These are phyloP conservation scores for Papilio aristodemus DNA, from an alignment of 1,140 invertebrate genomes.

Conservation along the genomic window DNA sequence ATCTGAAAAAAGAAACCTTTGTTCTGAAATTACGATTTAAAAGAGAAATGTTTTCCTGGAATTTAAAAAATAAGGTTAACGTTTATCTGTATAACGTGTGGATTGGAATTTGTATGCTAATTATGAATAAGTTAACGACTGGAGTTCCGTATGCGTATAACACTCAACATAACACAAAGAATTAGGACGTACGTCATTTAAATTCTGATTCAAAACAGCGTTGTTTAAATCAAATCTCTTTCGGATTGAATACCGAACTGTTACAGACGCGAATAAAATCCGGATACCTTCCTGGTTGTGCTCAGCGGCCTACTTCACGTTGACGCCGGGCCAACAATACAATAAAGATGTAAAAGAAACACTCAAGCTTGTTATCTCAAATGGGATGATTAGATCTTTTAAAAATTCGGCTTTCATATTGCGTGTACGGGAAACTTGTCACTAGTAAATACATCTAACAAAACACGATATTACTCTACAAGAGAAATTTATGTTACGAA, in stretches of 20 bases:
- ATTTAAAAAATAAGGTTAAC: constrained; percentile 3
- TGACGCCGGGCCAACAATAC: constrained; percentile 64
- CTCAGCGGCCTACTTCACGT: constrained; percentile 60
- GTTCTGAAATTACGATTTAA: background rate
- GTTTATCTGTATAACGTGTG: background rate
- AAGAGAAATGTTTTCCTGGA: background rate
- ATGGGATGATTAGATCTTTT: background rate
- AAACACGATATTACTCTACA: too few relatives aligned
- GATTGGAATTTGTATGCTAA: background rate
- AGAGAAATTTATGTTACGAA: too few relatives aligned
- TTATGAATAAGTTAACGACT: background rate
- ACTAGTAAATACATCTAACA: too few relatives aligned
- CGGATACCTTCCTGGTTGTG: constrained; percentile 52
- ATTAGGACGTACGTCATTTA: background rate
- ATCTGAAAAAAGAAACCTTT: background rate
- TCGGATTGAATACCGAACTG: background rate
- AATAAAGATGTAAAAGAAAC: constrained; percentile 50
- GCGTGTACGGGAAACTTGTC: too few relatives aligned
- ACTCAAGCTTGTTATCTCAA: background rate
- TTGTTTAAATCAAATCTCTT: constrained; percentile 1
- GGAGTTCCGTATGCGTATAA: constrained; percentile 10
- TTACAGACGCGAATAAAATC: constrained; percentile 27
- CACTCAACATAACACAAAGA: background rate
- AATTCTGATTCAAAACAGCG: background rate
- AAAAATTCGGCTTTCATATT: too few relatives aligned